These are phyloP conservation scores for Pungitius pungitius DNA, from an alignment of 2,113 vertebrate genomes.

Conservation along the genomic window DNA sequence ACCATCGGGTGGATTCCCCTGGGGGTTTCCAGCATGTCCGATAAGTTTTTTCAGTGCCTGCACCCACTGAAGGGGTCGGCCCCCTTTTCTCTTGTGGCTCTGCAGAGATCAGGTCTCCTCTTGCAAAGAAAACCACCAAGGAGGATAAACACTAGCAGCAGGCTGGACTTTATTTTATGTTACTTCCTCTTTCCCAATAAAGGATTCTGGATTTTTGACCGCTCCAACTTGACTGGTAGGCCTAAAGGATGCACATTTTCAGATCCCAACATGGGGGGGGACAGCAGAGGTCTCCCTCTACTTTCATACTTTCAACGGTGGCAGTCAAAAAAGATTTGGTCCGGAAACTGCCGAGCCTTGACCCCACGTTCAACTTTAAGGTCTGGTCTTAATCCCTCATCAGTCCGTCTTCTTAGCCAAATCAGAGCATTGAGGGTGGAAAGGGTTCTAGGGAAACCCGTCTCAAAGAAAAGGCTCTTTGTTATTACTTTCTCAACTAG, in stretches of 20 bases:
- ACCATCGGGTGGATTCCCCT: not conserved
- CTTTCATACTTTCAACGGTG: not conserved
- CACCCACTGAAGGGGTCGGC: not conserved
- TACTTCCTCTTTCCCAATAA: not conserved
- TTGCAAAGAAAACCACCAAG: not conserved
- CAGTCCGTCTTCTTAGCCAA: not conserved
- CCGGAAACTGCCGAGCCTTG: not conserved
- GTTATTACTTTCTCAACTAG: not conserved
- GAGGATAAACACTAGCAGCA: not conserved
- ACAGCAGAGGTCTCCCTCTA: not conserved
- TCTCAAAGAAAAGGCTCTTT: not conserved
- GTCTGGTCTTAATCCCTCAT: not conserved
- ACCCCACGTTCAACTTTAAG: not conserved
- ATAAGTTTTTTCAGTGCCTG: not conserved
- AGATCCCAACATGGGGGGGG: not conserved
- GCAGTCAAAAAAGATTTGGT: not conserved
- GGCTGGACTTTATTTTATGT: not conserved
- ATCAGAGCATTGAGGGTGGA: not conserved
- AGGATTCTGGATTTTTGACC: not conserved
- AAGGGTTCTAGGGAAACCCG: not conserved
- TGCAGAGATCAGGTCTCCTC: not conserved
- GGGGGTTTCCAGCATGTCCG: not conserved
- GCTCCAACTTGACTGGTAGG: not conserved
- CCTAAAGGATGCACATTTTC: not conserved
- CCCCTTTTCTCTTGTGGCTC: not conserved